These are phyloP conservation scores for Bostrychus sinensis DNA, from an alignment of 2,113 vertebrate species.

Conservation along the genomic window DNA sequence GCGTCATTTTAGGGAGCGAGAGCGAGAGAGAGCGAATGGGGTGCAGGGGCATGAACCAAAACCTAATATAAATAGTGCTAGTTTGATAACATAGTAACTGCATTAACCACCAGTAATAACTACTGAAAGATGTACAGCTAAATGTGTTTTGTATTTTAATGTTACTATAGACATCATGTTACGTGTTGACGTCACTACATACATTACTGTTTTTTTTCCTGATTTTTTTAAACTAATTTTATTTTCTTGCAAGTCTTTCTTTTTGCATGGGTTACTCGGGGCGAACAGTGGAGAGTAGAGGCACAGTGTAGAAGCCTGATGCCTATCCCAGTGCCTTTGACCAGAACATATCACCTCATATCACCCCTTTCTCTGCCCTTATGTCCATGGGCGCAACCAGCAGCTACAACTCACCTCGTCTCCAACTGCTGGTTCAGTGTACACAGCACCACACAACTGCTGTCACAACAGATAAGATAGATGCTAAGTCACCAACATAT, in stretches of 20 bases:
- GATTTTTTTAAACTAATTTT: constrained; percentile 58
- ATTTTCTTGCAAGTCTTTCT: constrained; percentile 61
- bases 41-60: constrained; percentile 71
- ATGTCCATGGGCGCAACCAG: constrained; percentile 40
- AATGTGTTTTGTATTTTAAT: constrained; percentile 48
- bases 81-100: constrained; percentile 68
- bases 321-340: constrained; percentile 49
- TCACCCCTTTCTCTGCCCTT: constrained; percentile 25
- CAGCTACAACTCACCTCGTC: constrained; percentile 54
- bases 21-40: constrained; percentile 75
- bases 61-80: constrained; percentile 71
- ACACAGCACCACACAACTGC: constrained; percentile 39
- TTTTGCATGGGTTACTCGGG: constrained; percentile 78
- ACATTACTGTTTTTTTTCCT: constrained; percentile 54
- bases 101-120: constrained; percentile 55
- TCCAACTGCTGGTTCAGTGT: constrained; percentile 57
- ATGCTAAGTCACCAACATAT: constrained; percentile 24
- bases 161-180: constrained; percentile 43
- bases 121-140: constrained; percentile 42
- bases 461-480: constrained; percentile 37
- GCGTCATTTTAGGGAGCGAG: constrained; percentile 85
- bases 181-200: constrained; percentile 59
- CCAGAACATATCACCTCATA: constrained; percentile 44
- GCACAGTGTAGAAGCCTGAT: constrained; percentile 56
- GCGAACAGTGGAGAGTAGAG: constrained; percentile 65